These are phyloP conservation scores for Periophthalmus magnuspinnatus DNA, from an alignment of 2,797 vertebrate genomes.

Conservation along the genomic window DNA sequence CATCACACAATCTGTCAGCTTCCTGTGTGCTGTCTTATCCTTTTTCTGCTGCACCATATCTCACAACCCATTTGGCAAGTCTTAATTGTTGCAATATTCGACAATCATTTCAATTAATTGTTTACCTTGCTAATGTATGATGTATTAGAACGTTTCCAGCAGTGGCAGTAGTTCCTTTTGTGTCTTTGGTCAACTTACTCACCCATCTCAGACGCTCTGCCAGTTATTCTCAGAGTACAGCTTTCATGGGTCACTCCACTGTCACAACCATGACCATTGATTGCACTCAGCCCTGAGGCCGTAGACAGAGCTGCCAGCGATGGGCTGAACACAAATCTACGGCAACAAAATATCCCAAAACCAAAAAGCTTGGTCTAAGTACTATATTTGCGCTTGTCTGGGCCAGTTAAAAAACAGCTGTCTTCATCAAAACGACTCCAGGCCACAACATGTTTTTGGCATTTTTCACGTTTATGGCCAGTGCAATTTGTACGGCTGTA, in stretches of 20 bases:
- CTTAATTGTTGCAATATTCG: not conserved
- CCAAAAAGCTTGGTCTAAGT: not conserved
- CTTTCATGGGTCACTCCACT: not conserved
- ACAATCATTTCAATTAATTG: not conserved
- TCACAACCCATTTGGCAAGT: not conserved
- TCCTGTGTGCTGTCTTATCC: not conserved
- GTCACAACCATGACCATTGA: conserved; percentile 16
- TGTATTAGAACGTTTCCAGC: not conserved
- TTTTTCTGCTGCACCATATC: not conserved
- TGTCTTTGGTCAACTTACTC: not conserved
- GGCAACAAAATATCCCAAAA: conserved; percentile 9
- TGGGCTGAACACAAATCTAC: conserved; percentile 1
- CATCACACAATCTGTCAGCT: conserved; percentile 1
- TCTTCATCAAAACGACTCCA: not conserved
- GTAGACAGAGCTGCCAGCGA: not conserved
- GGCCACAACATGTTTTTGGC: not conserved
- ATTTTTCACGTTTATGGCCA: not conserved
- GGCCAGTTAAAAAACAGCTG: not conserved
- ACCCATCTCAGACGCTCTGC: not conserved
- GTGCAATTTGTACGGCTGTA: too few relatives aligned
- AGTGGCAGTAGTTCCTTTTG: not conserved
- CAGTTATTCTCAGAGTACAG: not conserved
- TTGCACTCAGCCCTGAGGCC: not conserved
- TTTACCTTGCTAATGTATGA: not conserved
- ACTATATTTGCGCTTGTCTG: not conserved